These are phyloP conservation scores for Albula goreensis DNA, from an alignment of 2,113 vertebrate species.

Conservation along the genomic window DNA sequence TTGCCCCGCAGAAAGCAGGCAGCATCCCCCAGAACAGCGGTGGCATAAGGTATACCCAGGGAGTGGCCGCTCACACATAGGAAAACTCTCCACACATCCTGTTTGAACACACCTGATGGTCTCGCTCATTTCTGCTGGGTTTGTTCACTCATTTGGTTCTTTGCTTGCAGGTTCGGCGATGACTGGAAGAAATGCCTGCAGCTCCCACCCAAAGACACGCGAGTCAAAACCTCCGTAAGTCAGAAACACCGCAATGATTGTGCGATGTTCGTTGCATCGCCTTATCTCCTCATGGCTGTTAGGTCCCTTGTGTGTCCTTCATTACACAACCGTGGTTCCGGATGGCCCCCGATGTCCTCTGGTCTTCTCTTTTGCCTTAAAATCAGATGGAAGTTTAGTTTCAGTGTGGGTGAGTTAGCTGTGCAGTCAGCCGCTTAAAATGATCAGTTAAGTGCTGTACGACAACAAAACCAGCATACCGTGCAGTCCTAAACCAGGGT, in stretches of 20 bases:
- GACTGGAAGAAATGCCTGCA: slow-evolving; percentile 72
- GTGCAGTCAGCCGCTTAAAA: too few species aligned
- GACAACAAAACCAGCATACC: too few species aligned
- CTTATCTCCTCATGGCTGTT: too few species aligned
- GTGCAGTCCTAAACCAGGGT: too few species aligned
- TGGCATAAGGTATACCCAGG: slow-evolving; percentile 62
- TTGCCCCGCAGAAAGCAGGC: slow-evolving; percentile 50
- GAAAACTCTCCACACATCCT: neutral
- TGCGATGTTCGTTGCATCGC: neutral
- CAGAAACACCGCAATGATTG: neutral
- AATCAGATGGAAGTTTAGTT: too few species aligned
- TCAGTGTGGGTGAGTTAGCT: too few species aligned
- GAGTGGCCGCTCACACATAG: neutral
- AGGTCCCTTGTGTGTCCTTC: too few species aligned
- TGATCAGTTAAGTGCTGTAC: too few species aligned
- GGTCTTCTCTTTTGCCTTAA: neutral
- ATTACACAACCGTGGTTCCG: too few species aligned
- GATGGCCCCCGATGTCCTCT: neutral
- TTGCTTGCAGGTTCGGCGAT: slow-evolving; percentile 63
- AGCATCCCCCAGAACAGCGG: slow-evolving; percentile 59
- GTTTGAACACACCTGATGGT: neutral
- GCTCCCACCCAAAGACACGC: slow-evolving; percentile 66
- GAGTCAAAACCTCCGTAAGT: slow-evolving; percentile 64
- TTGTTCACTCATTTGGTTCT: neutral
- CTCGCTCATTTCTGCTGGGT: neutral